Evolutionary conservation across 2,113 vertebrate species (phyloP), one percentile per base, ranked within the genome.

Genomic region (Bujurquina vittata): DNA sequence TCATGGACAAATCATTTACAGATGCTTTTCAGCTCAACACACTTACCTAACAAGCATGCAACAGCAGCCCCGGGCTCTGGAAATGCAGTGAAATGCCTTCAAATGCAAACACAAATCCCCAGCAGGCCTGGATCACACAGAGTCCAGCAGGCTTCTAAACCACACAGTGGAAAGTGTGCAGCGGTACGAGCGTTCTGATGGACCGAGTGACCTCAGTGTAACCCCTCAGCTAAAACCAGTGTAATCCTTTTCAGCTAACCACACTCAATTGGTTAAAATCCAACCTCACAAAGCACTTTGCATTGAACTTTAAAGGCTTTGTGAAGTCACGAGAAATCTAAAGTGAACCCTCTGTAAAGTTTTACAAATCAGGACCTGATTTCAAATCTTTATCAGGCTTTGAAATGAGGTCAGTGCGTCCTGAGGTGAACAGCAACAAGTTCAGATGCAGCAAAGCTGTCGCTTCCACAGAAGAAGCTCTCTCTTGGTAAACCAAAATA

Each of bases 1-100:
- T 86, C 79, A 22, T 35, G 75, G 87, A 90, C 85, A 79, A 90
- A 93, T 94, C 72, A 92, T 88, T 91, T 81, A 87, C 86, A 89
- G 86, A 91, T 89, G 86, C 69, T 62, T 79, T 80, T 82, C 67
- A 67, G 80, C 78, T 87, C 60, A 29, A n/a, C 65, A 40, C 60
- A 12, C 23, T 40, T 46, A 20, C 58, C 14, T 56, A 77, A 82
- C 61, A 67, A n/a, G 29, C 74, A 22, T 65, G 54, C 15, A 84
- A 52, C 69, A 62, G 78, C 75, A 54, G 61, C 33, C 29, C 18
- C 1, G n/a, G 35, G n/a, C 18, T 67, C 67, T 26, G 55, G 22
- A 46, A 63, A 74, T 43, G 57, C 8, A 15, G n/a, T 11, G 29
- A 69, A 74, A 86, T 62, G 65, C 58, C 75, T 56, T 61, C 12